Evolutionary conservation across 1,140 invertebrate species (phyloP), one percentile per base, ranked within the genome.

Genomic region (Monomorium pharaonis): DNA sequence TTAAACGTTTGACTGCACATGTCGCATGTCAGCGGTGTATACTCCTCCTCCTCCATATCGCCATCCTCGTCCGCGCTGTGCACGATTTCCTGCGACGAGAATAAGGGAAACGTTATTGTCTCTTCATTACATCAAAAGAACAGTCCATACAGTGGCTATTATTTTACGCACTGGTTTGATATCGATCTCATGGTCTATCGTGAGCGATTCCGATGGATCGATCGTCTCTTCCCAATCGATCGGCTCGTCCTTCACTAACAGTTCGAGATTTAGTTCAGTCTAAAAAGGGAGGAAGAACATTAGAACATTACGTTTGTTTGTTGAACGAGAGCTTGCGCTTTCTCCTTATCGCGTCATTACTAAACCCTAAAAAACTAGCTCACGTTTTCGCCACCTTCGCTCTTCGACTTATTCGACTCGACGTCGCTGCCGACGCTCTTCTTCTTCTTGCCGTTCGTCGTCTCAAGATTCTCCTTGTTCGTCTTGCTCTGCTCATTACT

Each of bases 1-100:
- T 97, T 97, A 92, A 98, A 98, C 18, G 97, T 97, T 96, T 98
- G 97, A 92, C 97, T 97, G 92, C 97, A 98, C 92, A 98, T 96
- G 93, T 98, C 97, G 92, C 97, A 98, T 4, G 97, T 97, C 74
- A 98, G 94, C 51, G 97, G 97, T 27, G 97, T 97, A 91, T 97
- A 97, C 56, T 96, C 94, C 74, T 95, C 95, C 81, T 96, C 95
- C 86, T 95, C 94, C 27, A 94, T 92, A 7, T 94, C 93, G 4
- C 93, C 93, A 86, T 95, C 94, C 77, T 95, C 94, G 76, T 95
- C 94, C 14, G 94, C 94, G 84, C 95, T 95, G 30, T 95, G 94
- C 16, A 95, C 94, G 56, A 95, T 95, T 92, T 95, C 95, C 95
- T 95, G 44, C 0, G 85, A 86, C 69, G 54, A 56, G n/a, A 37